Evolutionary conservation across 2,888 invertebrate species (phyloP), one percentile per base, ranked within the genome.

Genomic region (Halocaridina rubra): DNA sequence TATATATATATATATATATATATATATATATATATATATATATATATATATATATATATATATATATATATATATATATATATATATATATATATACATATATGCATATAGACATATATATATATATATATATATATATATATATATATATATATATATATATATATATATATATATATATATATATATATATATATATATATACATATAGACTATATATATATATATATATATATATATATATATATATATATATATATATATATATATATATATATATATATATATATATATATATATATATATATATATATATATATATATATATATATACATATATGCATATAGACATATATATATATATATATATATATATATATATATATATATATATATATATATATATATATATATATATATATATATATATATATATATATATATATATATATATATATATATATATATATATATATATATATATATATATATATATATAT

Each of bases 391-490:
- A 22, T 61, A 61, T 61, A 22, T 61, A 22, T 61, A 22, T 61
- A 22, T 61, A 22, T 61, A 22, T 61, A 22, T 22, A 61, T 61
- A 61, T 61, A 61, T 61, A 61, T 61, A 19, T 61, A 61, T 61
- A 61, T 61, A 22, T 22, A 61, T 61, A 61, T 61, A 61, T 61
- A 61, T n/a, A 61, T 61, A 61, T 61, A 61, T 61, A 61, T 61
- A 61, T 61, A 61, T 61, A 61, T 61, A 61, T 61, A 61, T 61
- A 61, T 61, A 22, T 61, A 61, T 61, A 61, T 61, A 61, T 61
- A 61, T 61, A 61, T 61, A 61, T 61, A 61, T 61, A 61, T 61
- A 61, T 61, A 61, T 61, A 61, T 61, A 61, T 61, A 61, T 61
- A 61, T 61, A 22, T 61, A n/a, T 61, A 61, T 61, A 61, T 61